Evolutionary conservation across 2,113 vertebrate genomes (phyloP).

Genomic region (Ceratotherium simum): DNA sequence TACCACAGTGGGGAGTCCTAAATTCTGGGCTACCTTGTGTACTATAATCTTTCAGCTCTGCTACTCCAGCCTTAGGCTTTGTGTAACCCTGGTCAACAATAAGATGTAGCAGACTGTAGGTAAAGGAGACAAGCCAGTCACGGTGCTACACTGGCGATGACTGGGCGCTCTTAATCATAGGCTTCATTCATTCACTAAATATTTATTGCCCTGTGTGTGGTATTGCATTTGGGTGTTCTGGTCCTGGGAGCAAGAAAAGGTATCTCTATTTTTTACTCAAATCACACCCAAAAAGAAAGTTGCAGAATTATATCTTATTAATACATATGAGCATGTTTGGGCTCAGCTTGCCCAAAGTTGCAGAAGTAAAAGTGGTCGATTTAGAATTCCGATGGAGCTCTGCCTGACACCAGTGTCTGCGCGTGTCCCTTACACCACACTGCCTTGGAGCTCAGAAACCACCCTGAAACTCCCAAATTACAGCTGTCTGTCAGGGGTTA

Average conservation of each 20-base stretch:
- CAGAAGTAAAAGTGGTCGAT: background rate
- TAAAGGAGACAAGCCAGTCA: background rate
- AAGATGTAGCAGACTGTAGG: background rate
- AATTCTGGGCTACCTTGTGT: background rate
- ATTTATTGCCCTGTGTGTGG: background rate
- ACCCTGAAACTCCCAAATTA: background rate
- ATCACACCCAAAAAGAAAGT: background rate
- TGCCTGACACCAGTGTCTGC: background rate
- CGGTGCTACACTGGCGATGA: accelerated
- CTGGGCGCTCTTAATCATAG: background rate
- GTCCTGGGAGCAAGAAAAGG: background rate
- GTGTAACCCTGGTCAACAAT: no score
- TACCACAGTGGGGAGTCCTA: background rate
- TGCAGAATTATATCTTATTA: background rate
- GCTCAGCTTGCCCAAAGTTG: background rate
- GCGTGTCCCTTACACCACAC: no score
- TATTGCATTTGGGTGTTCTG: background rate
- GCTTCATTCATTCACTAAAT: background rate
- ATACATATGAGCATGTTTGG: background rate
- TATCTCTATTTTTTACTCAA: background rate
- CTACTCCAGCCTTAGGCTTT: background rate
- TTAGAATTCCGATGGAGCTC: background rate
- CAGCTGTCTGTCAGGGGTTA: background rate
- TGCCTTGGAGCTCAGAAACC: background rate
- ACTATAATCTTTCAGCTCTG: background rate